Evolutionary conservation across 2,113 vertebrate species (phyloP), one percentile per base, ranked within the genome.

Genomic region (Mustelus asterias): DNA sequence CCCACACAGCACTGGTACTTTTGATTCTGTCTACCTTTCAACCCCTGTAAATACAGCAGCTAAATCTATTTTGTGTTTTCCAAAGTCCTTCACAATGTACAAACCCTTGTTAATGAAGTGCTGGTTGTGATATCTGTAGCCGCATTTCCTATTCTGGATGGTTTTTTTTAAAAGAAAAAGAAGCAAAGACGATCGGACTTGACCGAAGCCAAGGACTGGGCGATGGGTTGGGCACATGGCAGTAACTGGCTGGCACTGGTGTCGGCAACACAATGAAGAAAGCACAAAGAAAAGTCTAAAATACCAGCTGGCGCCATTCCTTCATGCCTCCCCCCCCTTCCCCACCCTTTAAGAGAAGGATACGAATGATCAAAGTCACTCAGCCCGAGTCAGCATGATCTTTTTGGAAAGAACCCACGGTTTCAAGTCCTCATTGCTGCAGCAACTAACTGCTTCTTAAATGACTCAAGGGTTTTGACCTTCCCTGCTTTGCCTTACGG

Each of bases 21-120:
- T 88, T 93, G 29, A 65, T 65, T 93, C 89, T 41, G 89, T 93
- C 89, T 93, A 95, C 44, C 37, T 95, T 95, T 95, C 69, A 65
- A 95, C 94, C 44, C 94, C 94, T 95, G 94, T 72, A 95, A 95
- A 72, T 76, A 95, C 94, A 95, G 94, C 69, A 95, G 94, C 94
- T 54, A 76, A 76, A 95, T 76, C 94, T 95, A 95, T 95, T 54
- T 95, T 95, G 94, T 11, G 41, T 72, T 72, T 95, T 95, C 60
- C 94, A 95, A 76, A 95, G 94, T 95, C 67, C 24, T 76, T 95
- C 69, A 95, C 94, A 95, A 95, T 54, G 22, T 95, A 95, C 41
- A 95, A 72, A 72, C 94, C 67, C 94, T 70, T 95, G 69, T 95
- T 54, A 33, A 13, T 95, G 94, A 95, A 95, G 67, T 65, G 94